Evolutionary conservation across 2,888 invertebrate species (phyloP).

Genomic region (Invenusta paracnida): DNA sequence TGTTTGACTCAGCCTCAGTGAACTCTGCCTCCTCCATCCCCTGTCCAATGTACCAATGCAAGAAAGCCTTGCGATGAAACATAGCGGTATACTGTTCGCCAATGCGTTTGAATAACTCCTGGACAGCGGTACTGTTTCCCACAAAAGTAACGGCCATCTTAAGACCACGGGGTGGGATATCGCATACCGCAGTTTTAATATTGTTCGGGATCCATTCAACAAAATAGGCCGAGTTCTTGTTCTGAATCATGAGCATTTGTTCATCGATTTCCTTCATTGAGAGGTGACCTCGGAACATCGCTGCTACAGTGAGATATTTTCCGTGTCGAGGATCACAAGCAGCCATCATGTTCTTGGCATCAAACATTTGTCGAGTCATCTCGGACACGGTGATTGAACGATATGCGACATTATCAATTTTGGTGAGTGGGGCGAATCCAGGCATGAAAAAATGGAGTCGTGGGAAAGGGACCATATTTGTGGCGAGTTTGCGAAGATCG

Average conservation of each 20-base stretch:
- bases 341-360: slow-evolving; percentile 94
- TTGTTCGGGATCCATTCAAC: slow-evolving; percentile 87
- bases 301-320: slow-evolving; percentile 75
- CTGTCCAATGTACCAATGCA: slow-evolving; percentile 73
- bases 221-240: slow-evolving; percentile 78
- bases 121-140: slow-evolving; percentile 38
- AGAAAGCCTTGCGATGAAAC: slow-evolving; percentile 66
- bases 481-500: slow-evolving; percentile 68
- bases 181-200: slow-evolving; percentile 82
- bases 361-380: slow-evolving; percentile 78
- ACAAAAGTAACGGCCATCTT: slow-evolving; percentile 41
- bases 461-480: slow-evolving; percentile 91
- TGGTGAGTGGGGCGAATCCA: slow-evolving; percentile 80
- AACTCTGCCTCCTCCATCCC: slow-evolving; percentile 25
- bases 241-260: slow-evolving; percentile 84
- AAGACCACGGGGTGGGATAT: slow-evolving; percentile 69
- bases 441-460: slow-evolving; percentile 83
- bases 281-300: slow-evolving; percentile 80
- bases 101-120: slow-evolving; percentile 33
- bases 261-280: slow-evolving; percentile 84
- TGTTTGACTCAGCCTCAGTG: background rate
- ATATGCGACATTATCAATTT: slow-evolving; percentile 77
- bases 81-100: slow-evolving; percentile 39
- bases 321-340: slow-evolving; percentile 86
- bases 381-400: slow-evolving; percentile 77